Base-by-base conservation (phyloP, 64 coral and sea anemone species). In the Porites lutea region DNA sequence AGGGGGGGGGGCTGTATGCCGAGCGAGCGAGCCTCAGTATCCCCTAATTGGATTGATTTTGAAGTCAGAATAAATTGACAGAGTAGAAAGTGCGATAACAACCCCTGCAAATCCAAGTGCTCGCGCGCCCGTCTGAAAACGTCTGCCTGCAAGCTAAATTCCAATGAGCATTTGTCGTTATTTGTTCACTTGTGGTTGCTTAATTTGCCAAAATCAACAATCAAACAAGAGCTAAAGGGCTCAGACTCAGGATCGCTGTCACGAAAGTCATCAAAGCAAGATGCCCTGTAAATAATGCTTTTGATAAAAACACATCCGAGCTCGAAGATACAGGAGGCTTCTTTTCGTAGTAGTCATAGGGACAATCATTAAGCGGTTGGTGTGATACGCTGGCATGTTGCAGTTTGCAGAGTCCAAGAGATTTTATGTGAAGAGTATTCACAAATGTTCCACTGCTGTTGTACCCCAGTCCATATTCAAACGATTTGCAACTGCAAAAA, bases 341-440 rank as follows among this genome's bases (percentile, higher is more conserved):
- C 81, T 84, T 84, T 48, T 68, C 81, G 12, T 84, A 84, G 19
- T 84, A 84, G 81, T 84, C 81, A 68, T 68, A 67, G 63, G 46
- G 14, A 84, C 81, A 84, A 67, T 16, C 18, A 44, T 3, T 52
- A 4, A 84, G 81, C 16, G 10, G 11, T 7, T 68, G 15, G 8
- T 10, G 18, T 84, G 81, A 49, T 9, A 48, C 16, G 45, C 52
- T 63, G 18, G 64, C 11, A 23, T 48, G 8, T 49, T 6, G 19
- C 14, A 84, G 45, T 49, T 68, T 68, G 63, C 81, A 84, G 8
- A n/a, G 8, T 2, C 81, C 81, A 84, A 67, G 81, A 51, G 11
- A 15, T 5, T 46, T n/a, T 67, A 22, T 16, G 46, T 67, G 43
- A 52, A 68, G 63, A 52, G 45, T 12, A 12, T 68, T 51, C 2